Percentiles rank a stretch among this genome's conserved stretches.
Conservation (phyloP, 2,113 vertebrate species). For the Cacatua alba region DNA sequence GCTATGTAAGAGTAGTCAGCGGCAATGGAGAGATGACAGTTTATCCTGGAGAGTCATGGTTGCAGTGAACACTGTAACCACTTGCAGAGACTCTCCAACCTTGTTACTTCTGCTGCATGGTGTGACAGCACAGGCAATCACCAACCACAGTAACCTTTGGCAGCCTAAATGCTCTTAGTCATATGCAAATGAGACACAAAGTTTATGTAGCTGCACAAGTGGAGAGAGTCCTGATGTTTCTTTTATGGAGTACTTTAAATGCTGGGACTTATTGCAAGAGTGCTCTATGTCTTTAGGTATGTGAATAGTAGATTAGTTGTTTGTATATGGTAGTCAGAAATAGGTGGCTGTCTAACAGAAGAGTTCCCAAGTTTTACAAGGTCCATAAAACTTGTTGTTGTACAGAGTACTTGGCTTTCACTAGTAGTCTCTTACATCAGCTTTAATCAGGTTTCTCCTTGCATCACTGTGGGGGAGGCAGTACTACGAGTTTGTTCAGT, state of each 20-base stretch:
- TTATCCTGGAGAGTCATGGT: not conserved
- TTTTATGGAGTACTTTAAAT: not conserved
- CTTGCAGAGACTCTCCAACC: not conserved
- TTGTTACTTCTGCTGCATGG: not conserved
- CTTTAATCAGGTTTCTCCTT: constrained; percentile 5
- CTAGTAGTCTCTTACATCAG: not conserved
- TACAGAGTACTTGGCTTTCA: constrained; percentile 4
- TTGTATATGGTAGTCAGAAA: not conserved
- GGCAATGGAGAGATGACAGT: not conserved
- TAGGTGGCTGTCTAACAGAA: constrained; percentile 19
- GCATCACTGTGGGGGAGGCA: not conserved
- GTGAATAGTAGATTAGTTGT: not conserved
- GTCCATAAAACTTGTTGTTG: constrained; percentile 53
- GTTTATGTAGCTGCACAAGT: not conserved
- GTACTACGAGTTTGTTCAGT: not conserved
- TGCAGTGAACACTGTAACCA: not conserved
- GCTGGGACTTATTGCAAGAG: not conserved
- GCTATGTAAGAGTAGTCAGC: not conserved
- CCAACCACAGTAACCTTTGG: not conserved
- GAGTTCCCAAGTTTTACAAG: constrained; percentile 35
- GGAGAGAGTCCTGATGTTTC: not conserved
- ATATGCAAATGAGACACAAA: not conserved
- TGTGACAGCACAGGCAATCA: not conserved
- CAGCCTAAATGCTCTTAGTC: not conserved
- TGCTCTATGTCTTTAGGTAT: not conserved